Evolutionary conservation across 2,888 invertebrate species (phyloP).

Genomic region (Coenonympha glycerion): DNA sequence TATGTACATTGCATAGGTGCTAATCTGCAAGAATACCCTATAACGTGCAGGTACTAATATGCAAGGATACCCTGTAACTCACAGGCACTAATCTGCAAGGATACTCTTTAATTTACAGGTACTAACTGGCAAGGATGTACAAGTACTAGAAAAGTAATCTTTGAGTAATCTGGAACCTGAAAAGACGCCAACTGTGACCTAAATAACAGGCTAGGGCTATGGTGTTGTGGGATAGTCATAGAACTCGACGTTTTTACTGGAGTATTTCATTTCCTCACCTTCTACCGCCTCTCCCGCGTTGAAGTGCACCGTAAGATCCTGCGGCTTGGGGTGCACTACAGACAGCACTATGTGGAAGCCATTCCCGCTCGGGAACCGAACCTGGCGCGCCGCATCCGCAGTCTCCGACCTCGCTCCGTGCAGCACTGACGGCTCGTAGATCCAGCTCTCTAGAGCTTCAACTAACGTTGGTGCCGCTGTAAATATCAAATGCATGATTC

Average conservation of each 20-base stretch:
- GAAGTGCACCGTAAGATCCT: constrained; percentile 80
- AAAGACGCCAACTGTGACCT: too few species aligned
- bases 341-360: constrained; percentile 81
- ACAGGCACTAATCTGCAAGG: too few species aligned
- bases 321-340: constrained; percentile 88
- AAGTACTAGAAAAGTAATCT: too few species aligned
- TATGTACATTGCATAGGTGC: too few species aligned
- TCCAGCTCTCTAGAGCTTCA: constrained; percentile 70
- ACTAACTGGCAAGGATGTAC: too few species aligned
- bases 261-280: constrained; percentile 52
- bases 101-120: too few species aligned
- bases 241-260: neutral
- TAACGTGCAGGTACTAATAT: too few species aligned
- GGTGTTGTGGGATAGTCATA: neutral
- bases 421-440: constrained; percentile 68
- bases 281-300: constrained; percentile 81
- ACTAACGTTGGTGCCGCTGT: constrained; percentile 69
- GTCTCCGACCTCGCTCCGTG: constrained; percentile 50
- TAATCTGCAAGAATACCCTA: too few species aligned
- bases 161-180: too few species aligned
- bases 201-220: too few species aligned
- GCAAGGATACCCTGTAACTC: too few species aligned
- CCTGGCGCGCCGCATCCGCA: constrained; percentile 51
- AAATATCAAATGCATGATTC: too few species aligned
- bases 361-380: constrained; percentile 52